phyloP scores from a whole-genome alignment of 1,140 invertebrate genomes.

The Cheumatopsyche charites region DNA sequence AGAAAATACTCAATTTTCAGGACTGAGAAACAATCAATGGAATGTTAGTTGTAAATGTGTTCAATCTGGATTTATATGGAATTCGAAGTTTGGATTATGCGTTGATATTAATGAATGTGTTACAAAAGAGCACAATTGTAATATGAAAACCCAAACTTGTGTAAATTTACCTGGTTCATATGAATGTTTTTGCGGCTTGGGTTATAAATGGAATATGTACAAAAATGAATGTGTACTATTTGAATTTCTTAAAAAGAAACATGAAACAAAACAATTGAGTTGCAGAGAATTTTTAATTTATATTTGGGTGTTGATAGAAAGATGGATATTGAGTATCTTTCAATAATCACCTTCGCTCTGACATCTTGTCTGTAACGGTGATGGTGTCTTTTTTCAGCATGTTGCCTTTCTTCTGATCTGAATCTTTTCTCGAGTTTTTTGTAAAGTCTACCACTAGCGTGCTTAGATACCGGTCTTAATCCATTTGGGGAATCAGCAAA shows the following conservation, averaged over 20 bases:
- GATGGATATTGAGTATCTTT: constrained; percentile 16
- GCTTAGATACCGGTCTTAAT: constrained; percentile 56
- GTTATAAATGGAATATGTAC: constrained; percentile 53
- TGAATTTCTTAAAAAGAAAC: neutral
- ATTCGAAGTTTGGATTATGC: constrained; percentile 65
- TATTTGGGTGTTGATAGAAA: neutral
- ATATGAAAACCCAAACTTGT: constrained; percentile 57
- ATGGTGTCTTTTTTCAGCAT: constrained; percentile 65
- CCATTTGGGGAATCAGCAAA: constrained; percentile 83
- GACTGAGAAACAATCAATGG: constrained; percentile 63
- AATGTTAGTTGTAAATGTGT: constrained; percentile 66
- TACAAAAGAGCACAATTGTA: constrained; percentile 56
- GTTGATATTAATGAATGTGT: constrained; percentile 70
- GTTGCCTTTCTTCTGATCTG: constrained; percentile 77
- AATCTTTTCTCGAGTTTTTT: constrained; percentile 84
- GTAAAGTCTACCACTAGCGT: constrained; percentile 66
- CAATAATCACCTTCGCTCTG: constrained; percentile 68
- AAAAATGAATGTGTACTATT: constrained; percentile 47
- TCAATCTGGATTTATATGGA: constrained; percentile 62
- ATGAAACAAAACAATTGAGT: neutral
- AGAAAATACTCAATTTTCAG: constrained; percentile 61
- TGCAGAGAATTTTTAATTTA: too few relatives aligned
- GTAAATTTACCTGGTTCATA: constrained; percentile 64
- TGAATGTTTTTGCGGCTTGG: constrained; percentile 61
- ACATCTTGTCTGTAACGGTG: constrained; percentile 72